These are phyloP conservation scores for Psilopogon haemacephalus DNA, from an alignment of 2,113 vertebrate genomes.

Conservation along the genomic window DNA sequence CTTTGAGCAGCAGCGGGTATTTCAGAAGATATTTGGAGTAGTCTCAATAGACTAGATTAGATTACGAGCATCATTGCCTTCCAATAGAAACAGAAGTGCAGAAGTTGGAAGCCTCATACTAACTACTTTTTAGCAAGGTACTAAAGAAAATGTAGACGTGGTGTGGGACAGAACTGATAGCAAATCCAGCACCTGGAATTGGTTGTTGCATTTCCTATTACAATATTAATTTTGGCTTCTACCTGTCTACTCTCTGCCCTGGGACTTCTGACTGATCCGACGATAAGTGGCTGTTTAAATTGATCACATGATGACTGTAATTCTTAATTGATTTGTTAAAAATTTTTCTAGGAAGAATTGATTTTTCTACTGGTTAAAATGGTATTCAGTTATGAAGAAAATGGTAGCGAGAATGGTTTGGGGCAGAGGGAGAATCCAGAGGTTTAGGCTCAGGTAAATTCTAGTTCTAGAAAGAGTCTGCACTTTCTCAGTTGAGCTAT, in stretches of 20 bases:
- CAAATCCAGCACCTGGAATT: neutral
- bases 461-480: too few relatives aligned
- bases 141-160: neutral
- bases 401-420: neutral
- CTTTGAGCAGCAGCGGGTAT: neutral
- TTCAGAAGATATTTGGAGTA: neutral
- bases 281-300: neutral
- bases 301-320: neutral
- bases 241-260: neutral
- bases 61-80: neutral
- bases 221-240: neutral
- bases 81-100: neutral
- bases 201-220: neutral
- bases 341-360: neutral
- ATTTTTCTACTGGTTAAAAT: neutral
- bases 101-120: neutral
- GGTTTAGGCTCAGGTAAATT: neutral
- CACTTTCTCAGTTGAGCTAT: accelerated
- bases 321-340: neutral
- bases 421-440: neutral
- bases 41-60: neutral
- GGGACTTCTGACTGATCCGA: neutral
- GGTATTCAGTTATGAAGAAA: neutral
- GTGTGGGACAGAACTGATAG: neutral
- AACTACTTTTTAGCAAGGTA: neutral